phyloP scores from a whole-genome alignment of 2,888 invertebrate genomes.

The Ichneumoninae sp. region DNA sequence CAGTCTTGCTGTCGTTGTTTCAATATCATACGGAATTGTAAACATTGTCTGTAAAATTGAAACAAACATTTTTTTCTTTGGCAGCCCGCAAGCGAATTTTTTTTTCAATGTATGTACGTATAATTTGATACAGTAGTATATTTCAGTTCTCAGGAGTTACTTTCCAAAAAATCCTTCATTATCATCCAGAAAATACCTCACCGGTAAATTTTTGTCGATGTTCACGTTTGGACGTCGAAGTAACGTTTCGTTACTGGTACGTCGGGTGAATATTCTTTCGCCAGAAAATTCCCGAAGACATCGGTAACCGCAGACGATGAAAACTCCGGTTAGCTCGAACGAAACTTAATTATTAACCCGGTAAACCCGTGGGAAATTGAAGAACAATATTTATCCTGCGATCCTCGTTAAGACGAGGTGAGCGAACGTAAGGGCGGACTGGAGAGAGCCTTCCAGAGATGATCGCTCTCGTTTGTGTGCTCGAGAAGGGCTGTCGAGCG shows the following conservation, averaged over 20 bases:
- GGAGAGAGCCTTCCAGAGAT: constrained; percentile 12
- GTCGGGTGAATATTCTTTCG: background rate
- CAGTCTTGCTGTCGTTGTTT: too few species aligned
- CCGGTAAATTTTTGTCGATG: background rate
- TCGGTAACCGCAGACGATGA: constrained; percentile 9
- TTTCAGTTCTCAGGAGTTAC: background rate
- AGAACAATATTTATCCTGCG: constrained; percentile 62
- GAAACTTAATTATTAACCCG: constrained; percentile 58
- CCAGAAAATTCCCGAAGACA: background rate
- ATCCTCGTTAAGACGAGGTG: constrained; percentile 37
- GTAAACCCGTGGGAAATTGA: constrained; percentile 52
- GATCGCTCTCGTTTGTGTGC: constrained; percentile 42
- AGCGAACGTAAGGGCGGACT: constrained; percentile 17
- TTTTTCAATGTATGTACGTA: too few species aligned
- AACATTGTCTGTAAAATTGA: too few species aligned
- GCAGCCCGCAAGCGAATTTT: too few species aligned
- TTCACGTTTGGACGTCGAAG: background rate
- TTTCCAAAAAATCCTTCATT: background rate
- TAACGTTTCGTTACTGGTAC: background rate
- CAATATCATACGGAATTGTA: too few species aligned
- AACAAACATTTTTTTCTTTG: too few species aligned
- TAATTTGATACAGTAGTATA: background rate
- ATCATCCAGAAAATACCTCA: background rate
- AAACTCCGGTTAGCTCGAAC: constrained; percentile 11
- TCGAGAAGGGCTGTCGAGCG: constrained; percentile 19